phyloP scores from a whole-genome alignment of 2,888 invertebrate species.

The Oligia strigilis region DNA sequence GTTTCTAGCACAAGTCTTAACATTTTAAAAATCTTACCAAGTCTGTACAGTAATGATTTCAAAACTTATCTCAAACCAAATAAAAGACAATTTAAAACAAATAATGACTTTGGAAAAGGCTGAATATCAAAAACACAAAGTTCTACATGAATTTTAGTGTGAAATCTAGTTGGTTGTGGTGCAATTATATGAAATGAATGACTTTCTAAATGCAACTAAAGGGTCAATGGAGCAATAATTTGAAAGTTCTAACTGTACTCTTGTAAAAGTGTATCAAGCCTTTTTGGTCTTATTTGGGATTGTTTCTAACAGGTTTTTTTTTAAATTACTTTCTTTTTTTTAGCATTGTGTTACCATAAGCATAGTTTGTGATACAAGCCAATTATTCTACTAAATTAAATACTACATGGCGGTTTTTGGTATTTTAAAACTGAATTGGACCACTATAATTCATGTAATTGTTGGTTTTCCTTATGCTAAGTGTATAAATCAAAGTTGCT shows the following conservation, averaged over 20 bases:
- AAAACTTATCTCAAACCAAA: slow-evolving; percentile 50
- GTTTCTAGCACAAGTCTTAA: background rate
- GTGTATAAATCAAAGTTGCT: background rate
- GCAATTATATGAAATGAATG: slow-evolving; percentile 44
- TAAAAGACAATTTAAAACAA: slow-evolving; percentile 54
- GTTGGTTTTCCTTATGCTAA: background rate
- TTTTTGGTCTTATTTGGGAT: slow-evolving; percentile 47
- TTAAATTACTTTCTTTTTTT: background rate
- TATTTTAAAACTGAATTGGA: background rate
- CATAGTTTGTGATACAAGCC: background rate
- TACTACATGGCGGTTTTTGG: background rate
- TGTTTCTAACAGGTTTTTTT: background rate
- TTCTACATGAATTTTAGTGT: slow-evolving; percentile 57
- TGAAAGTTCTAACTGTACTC: slow-evolving; percentile 63
- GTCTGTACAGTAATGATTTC: slow-evolving; percentile 28
- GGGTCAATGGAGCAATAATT: slow-evolving; percentile 68
- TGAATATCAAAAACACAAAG: slow-evolving; percentile 47
- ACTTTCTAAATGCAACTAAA: slow-evolving; percentile 71
- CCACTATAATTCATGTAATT: background rate
- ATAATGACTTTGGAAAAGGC: slow-evolving; percentile 58
- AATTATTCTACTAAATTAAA: slow-evolving; percentile 1
- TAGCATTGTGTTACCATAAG: background rate
- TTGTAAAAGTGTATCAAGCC: slow-evolving; percentile 57
- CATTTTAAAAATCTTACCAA: slow-evolving; percentile 44
- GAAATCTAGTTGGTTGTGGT: slow-evolving; percentile 60